Percentiles rank a stretch among this genome's conserved stretches.
These are phyloP conservation scores for Leptinotarsa texana DNA, from an alignment of 1,140 invertebrate species.

Conservation along the genomic window DNA sequence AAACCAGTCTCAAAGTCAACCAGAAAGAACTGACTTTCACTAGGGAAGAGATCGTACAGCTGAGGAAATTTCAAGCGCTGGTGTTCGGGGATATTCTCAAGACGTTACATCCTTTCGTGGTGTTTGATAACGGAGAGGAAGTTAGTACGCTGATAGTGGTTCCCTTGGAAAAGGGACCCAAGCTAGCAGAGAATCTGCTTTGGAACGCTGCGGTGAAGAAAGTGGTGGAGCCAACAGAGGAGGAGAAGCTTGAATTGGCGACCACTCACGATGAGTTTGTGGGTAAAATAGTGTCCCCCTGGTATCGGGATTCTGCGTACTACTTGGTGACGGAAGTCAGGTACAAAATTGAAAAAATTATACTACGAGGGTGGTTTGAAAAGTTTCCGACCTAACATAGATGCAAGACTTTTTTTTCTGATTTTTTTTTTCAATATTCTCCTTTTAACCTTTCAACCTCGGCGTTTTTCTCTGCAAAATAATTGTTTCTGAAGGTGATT, in stretches of 20 bases:
- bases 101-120: conserved; percentile 77
- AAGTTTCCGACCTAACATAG: too few species aligned
- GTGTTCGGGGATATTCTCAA: conserved; percentile 74
- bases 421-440: too few species aligned
- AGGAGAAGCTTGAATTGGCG: conserved; percentile 65
- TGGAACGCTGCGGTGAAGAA: conserved; percentile 57
- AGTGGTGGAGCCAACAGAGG: conserved; percentile 53
- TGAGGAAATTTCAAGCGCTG: conserved; percentile 64
- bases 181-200: conserved; percentile 64
- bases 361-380: too few species aligned
- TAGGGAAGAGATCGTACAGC: conserved; percentile 59
- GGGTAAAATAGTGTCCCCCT: conserved; percentile 81
- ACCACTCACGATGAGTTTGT: conserved; percentile 65
- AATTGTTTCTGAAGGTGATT: too few species aligned
- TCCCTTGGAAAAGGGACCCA: conserved; percentile 59
- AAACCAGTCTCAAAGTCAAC: conserved; percentile 65
- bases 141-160: conserved; percentile 78
- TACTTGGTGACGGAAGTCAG: not conserved
- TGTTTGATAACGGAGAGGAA: conserved; percentile 65
- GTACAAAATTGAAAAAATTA: too few species aligned
- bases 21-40: conserved; percentile 59
- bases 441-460: too few species aligned
- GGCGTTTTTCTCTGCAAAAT: too few species aligned
- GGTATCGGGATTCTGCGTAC: conserved; percentile 59
- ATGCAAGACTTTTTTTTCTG: too few species aligned